Conservation (phyloP, 2,797 vertebrate species). For the Ataeniobius toweri region DNA sequence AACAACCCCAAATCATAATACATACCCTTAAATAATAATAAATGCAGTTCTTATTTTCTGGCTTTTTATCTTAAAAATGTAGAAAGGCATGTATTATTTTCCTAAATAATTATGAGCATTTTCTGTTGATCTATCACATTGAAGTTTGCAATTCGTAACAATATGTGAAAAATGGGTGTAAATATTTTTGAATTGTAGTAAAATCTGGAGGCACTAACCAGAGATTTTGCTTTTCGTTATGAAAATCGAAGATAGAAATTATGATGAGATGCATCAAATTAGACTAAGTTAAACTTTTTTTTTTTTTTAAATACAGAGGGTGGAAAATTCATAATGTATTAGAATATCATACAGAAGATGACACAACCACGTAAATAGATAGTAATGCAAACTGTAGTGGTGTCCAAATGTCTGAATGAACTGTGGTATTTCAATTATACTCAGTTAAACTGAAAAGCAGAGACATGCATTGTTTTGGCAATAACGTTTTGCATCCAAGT, state of each 20-base stretch:
- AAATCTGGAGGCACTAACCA: background rate
- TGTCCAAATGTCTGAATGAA: slow-evolving; percentile 17
- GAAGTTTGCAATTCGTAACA: background rate
- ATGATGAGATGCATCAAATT: background rate
- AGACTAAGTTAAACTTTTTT: background rate
- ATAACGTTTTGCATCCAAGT: slow-evolving; percentile 16
- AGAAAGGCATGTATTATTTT: background rate
- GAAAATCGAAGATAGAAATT: background rate
- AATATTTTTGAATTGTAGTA: background rate
- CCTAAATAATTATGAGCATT: background rate
- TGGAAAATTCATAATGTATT: background rate
- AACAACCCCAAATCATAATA: too few relatives aligned
- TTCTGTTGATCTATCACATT: too few relatives aligned
- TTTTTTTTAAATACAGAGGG: background rate
- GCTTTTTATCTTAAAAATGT: background rate
- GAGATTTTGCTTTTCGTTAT: background rate
- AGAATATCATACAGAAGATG: background rate
- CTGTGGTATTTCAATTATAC: slow-evolving; percentile 26
- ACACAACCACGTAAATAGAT: background rate
- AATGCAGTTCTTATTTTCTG: background rate
- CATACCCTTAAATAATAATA: background rate
- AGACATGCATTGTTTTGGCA: slow-evolving; percentile 33
- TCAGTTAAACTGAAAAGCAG: slow-evolving; percentile 23
- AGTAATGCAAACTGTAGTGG: background rate
- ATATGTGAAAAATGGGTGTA: background rate